These are phyloP conservation scores for Anastatus disparis DNA, from an alignment of 1,140 invertebrate genomes.

Conservation along the genomic window DNA sequence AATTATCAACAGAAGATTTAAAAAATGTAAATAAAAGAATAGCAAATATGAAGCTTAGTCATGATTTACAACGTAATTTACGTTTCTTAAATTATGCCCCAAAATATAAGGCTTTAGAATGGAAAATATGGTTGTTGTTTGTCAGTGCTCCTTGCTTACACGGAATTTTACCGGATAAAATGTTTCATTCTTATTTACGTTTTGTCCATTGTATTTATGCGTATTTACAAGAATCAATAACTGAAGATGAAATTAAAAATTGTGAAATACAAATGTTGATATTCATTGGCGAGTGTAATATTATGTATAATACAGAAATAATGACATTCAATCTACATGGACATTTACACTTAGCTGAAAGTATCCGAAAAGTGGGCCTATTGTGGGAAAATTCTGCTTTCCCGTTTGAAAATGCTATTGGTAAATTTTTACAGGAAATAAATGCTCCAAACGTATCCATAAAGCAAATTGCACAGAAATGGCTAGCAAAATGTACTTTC, in stretches of 20 bases:
- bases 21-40: background rate
- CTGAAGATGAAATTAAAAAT: slow-evolving; percentile 1
- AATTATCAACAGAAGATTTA: background rate
- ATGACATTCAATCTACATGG: slow-evolving; percentile 37
- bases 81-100: background rate
- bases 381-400: slow-evolving; percentile 32
- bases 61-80: background rate
- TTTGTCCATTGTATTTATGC: slow-evolving; percentile 25
- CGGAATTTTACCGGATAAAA: slow-evolving; percentile 1
- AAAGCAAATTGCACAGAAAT: slow-evolving; percentile 34
- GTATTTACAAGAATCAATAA: slow-evolving; percentile 18
- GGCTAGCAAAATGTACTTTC: background rate
- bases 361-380: slow-evolving; percentile 23
- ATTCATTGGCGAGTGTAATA: slow-evolving; percentile 33
- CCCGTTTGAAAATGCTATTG: slow-evolving; percentile 2
- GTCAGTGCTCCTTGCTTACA: slow-evolving; percentile 25
- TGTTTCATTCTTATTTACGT: slow-evolving; percentile 19
- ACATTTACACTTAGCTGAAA: slow-evolving; percentile 23
- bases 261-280: slow-evolving; percentile 28
- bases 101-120: background rate
- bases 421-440: slow-evolving; percentile 13
- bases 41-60: background rate
- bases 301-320: slow-evolving; percentile 10
- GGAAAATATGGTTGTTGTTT: slow-evolving; percentile 13
- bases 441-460: slow-evolving; percentile 29